phyloP scores from a whole-genome alignment of 1,140 invertebrate genomes.

The Chironomus tepperi region DNA sequence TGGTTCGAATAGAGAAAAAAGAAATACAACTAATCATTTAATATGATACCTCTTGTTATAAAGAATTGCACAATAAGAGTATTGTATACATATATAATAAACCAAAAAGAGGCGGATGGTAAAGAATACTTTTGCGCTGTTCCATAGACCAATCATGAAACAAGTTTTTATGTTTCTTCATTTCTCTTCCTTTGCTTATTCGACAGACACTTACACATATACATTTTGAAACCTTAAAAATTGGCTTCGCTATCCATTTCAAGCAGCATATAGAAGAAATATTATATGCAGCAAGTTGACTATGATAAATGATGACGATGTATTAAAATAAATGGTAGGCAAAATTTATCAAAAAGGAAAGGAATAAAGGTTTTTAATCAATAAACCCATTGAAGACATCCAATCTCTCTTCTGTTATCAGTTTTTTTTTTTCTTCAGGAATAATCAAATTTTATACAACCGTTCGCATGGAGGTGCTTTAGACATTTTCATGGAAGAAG shows the following conservation, averaged over 20 bases:
- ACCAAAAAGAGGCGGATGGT: constrained; percentile 16
- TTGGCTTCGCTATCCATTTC: constrained; percentile 18
- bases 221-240: neutral
- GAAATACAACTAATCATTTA: constrained; percentile 20
- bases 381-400: neutral
- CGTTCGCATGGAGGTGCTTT: neutral
- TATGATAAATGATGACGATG: constrained; percentile 14
- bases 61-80: neutral
- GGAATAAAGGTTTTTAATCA: neutral
- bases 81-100: neutral
- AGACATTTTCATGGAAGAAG: neutral
- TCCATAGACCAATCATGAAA: neutral
- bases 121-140: neutral
- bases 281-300: neutral
- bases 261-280: too few relatives aligned
- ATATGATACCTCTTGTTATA: neutral
- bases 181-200: neutral
- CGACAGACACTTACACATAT: neutral
- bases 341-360: neutral
- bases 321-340: constrained; percentile 20
- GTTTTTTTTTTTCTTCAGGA: neutral
- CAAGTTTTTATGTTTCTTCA: neutral
- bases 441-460: neutral
- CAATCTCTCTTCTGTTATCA: neutral
- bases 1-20: neutral